Evolutionary conservation across 2,113 vertebrate genomes (phyloP), one percentile per base, ranked within the genome.

Genomic region (Oenanthe melanoleuca): DNA sequence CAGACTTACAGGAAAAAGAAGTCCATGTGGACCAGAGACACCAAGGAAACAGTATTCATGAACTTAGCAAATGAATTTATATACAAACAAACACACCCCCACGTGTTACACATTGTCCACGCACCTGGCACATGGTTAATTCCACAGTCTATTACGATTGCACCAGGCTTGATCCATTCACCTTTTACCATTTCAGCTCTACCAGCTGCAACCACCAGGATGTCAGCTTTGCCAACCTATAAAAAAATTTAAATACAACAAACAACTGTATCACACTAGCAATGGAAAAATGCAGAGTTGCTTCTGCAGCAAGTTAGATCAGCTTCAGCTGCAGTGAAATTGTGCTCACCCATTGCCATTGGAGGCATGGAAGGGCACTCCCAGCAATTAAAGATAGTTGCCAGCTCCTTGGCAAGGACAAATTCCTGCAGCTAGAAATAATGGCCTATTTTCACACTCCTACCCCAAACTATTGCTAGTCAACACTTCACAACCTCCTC

Each of bases 71-170:
- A 67, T 77, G 66, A 23, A 86, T 89, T 82, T 80, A 64, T 16
- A 90, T n/a, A 89, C 65, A 82, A 85, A 74, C 88, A 91, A 59
- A 84, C 34, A 56, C 13, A 38, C 16, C 29, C 31, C 72, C 88
- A n/a, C 42, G 52, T 37, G 10, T 64, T 34, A 77, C 26, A 80
- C 40, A 11, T 55, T 88, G 82, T 34, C 55, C 89, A 94, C 97
- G 37, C 92, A 99, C 99, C 99, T 97, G 98, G 97, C 89, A 99
- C 63, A 42, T 99, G 97, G 96, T 99, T 99, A 97, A 99, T 99
- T 79, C 99, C 99, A 69, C 99, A 99, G 97, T 99, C 99, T 29
- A 99, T 99, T 90, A 99, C 99, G 5, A 99, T 90, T 1, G 99
- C 99, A 53, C 99, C 99, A 20, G 98, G 98, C 96, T 99, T 99